These are phyloP conservation scores for Phengaris alcon DNA, from an alignment of 2,888 invertebrate genomes.

Conservation along the genomic window DNA sequence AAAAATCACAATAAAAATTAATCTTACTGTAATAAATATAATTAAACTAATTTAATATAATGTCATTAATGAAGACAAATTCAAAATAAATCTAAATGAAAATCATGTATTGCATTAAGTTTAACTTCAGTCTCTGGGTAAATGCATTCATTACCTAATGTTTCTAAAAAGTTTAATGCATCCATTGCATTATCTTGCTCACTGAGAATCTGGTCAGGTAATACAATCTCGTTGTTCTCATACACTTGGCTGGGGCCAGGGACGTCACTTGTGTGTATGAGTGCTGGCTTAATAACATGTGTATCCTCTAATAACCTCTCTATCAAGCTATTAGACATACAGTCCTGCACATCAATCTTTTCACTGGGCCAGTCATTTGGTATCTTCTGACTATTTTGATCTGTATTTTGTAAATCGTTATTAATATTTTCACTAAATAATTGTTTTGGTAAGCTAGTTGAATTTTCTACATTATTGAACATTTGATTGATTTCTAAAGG, in stretches of 20 bases:
- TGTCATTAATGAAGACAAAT: conserved; percentile 45
- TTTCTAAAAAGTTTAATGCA: conserved; percentile 63
- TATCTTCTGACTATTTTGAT: conserved; percentile 50
- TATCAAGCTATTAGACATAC: not conserved
- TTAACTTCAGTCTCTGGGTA: conserved; percentile 69
- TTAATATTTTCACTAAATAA: conserved; percentile 25
- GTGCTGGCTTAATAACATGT: conserved; percentile 52
- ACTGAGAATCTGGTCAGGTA: conserved; percentile 36
- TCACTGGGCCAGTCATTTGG: conserved; percentile 50
- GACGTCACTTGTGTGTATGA: conserved; percentile 55
- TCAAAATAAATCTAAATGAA: conserved; percentile 68
- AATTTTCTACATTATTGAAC: conserved; percentile 34
- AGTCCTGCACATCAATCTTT: conserved; percentile 41
- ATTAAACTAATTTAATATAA: conserved; percentile 45
- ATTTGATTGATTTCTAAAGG: conserved; percentile 51
- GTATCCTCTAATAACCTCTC: conserved; percentile 43
- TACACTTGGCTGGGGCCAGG: conserved; percentile 33
- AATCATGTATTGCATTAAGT: conserved; percentile 60
- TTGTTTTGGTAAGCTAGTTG: conserved; percentile 35
- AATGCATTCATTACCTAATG: conserved; percentile 61
- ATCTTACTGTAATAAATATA: conserved; percentile 35
- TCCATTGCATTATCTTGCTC: conserved; percentile 59
- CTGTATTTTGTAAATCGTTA: conserved; percentile 42
- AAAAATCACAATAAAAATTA: conserved; percentile 35
- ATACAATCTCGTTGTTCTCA: conserved; percentile 39